Evolutionary conservation across 1,140 invertebrate species (phyloP).

Genomic region (Oncopodura yosiiana): DNA sequence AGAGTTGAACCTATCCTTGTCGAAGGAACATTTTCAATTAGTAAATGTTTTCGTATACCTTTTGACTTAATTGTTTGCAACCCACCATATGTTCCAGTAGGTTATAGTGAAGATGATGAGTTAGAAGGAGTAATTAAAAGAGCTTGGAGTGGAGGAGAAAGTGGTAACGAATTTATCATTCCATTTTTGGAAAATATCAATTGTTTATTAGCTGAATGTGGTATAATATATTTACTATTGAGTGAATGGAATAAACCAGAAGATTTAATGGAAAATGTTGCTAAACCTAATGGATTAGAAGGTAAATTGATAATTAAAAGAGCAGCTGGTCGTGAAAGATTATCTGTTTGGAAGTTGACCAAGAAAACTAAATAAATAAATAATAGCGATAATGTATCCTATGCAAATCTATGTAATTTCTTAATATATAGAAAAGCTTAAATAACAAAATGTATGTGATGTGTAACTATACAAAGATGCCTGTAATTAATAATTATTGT

Average conservation of each 20-base stretch:
- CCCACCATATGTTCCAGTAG: conserved; percentile 93
- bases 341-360: conserved; percentile 53
- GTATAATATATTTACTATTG: conserved; percentile 72
- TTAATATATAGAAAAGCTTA: no score
- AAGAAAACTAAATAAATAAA: no score
- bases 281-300: conserved; percentile 50
- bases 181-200: conserved; percentile 57
- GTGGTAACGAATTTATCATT: conserved; percentile 72
- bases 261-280: conserved; percentile 53
- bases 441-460: no score
- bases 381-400: no score
- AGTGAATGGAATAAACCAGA: conserved; percentile 75
- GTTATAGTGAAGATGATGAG: conserved; percentile 54
- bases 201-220: conserved; percentile 55
- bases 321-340: conserved; percentile 59
- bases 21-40: conserved; percentile 45
- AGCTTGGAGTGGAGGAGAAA: conserved; percentile 73
- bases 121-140: conserved; percentile 46
- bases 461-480: no score
- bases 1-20: conserved; percentile 56
- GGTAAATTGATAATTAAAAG: conserved; percentile 54
- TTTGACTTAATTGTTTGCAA: conserved; percentile 91
- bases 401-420: no score
- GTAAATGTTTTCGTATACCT: conserved; percentile 40
- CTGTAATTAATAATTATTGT: no score